phyloP scores from a whole-genome alignment of 2,797 vertebrate genomes.

The Leuciscus waleckii region DNA sequence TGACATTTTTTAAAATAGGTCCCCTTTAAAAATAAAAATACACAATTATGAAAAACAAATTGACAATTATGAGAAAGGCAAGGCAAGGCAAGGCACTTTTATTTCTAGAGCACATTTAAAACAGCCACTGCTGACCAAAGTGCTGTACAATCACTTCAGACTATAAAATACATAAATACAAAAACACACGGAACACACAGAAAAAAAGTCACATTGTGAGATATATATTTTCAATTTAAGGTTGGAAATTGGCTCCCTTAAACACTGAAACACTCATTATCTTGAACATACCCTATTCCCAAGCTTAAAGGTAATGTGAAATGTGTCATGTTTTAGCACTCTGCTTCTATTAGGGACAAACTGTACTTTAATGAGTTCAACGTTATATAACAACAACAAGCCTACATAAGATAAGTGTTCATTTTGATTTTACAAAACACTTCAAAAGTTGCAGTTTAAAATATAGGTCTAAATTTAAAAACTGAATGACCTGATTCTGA shows the following conservation, averaged over 20 bases:
- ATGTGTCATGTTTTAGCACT: constrained; percentile 6
- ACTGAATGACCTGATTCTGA: neutral
- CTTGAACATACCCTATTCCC: neutral
- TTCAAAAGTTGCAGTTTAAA: neutral
- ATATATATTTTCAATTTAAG: neutral
- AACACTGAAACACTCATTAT: constrained; percentile 1
- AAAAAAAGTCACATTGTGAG: neutral
- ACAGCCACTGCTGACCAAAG: too few relatives aligned
- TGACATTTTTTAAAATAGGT: neutral
- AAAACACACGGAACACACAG: too few relatives aligned
- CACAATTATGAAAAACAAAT: neutral
- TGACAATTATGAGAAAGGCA: neutral
- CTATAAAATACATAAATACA: too few relatives aligned
- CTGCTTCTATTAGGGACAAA: neutral
- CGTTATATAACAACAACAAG: neutral
- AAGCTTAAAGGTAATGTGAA: neutral
- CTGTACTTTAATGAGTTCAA: neutral
- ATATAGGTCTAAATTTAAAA: neutral
- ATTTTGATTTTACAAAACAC: neutral
- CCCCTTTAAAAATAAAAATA: neutral
- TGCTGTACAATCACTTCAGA: too few relatives aligned
- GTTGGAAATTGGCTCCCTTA: too few relatives aligned
- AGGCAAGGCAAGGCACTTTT: too few relatives aligned
- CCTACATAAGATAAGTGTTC: neutral
- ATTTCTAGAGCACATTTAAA: too few relatives aligned